Conservation (phyloP, 2,888 invertebrate genomes). For the Luperina nickerlii region DNA sequence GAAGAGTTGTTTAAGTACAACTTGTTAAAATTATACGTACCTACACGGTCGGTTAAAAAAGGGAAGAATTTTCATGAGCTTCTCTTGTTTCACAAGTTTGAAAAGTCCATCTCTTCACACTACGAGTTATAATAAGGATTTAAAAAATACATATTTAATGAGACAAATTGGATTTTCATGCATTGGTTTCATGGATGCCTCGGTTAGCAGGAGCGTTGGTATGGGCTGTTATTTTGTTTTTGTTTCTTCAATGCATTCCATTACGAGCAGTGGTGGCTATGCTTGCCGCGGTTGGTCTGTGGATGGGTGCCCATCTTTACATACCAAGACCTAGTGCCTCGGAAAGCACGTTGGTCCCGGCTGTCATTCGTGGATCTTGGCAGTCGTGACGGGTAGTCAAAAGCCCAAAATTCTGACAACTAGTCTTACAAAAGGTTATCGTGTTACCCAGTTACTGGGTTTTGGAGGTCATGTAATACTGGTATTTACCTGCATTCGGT, state of each 20-base stretch:
- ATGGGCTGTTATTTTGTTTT: too few species aligned
- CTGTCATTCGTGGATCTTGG: background rate
- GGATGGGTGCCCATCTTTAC: too few species aligned
- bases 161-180: background rate
- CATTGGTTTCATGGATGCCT: background rate
- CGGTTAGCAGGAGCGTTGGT: background rate
- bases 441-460: too few species aligned
- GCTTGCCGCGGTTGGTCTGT: too few species aligned
- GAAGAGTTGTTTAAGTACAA: slow-evolving; percentile 29
- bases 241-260: too few species aligned
- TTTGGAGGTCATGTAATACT: too few species aligned
- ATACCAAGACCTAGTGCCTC: too few species aligned
- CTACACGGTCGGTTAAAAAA: slow-evolving; percentile 8
- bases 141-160: background rate
- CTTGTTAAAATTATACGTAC: slow-evolving; percentile 29
- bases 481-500: background rate
- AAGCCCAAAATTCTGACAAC: background rate
- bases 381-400: background rate
- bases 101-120: background rate
- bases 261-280: too few species aligned
- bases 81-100: background rate
- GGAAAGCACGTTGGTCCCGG: too few species aligned
- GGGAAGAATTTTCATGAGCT: background rate
- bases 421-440: background rate
- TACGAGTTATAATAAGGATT: background rate